These are phyloP conservation scores for Monomorium pharaonis DNA, from an alignment of 1,140 invertebrate species.

Conservation along the genomic window DNA sequence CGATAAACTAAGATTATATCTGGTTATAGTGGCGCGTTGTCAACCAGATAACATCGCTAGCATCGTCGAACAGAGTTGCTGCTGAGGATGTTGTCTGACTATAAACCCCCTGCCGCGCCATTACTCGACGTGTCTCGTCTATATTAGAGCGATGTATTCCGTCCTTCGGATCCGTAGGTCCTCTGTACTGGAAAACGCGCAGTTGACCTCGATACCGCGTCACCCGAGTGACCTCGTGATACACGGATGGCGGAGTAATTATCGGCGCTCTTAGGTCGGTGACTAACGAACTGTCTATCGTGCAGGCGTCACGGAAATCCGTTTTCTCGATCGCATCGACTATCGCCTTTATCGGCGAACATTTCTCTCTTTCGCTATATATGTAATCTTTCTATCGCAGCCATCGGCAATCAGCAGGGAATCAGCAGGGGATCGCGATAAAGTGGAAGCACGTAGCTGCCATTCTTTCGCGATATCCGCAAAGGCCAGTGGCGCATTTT, in stretches of 20 bases:
- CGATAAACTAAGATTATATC: constrained; percentile 30
- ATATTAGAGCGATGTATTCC: constrained; percentile 40
- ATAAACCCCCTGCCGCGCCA: constrained; percentile 19
- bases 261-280: constrained; percentile 35
- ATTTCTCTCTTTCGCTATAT: not conserved
- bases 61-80: not conserved
- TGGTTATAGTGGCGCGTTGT: not conserved
- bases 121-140: constrained; percentile 38
- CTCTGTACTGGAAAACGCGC: constrained; percentile 27
- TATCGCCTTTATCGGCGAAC: not conserved
- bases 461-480: constrained; percentile 32
- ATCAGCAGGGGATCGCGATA: constrained; percentile 45
- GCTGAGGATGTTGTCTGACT: constrained; percentile 22
- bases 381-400: constrained; percentile 32
- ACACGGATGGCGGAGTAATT: constrained; percentile 59
- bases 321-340: constrained; percentile 25
- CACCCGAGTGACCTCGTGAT: constrained; percentile 53
- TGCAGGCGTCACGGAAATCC: constrained; percentile 43
- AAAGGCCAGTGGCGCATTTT: constrained; percentile 11
- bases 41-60: constrained; percentile 21
- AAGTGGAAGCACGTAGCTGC: constrained; percentile 38
- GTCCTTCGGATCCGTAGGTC: not conserved
- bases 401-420: constrained; percentile 53
- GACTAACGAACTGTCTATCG: constrained; percentile 35
- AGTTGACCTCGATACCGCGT: constrained; percentile 46